Conservation (phyloP, 1,140 invertebrate genomes). For the Hyposmocoma kahamanoa region DNA sequence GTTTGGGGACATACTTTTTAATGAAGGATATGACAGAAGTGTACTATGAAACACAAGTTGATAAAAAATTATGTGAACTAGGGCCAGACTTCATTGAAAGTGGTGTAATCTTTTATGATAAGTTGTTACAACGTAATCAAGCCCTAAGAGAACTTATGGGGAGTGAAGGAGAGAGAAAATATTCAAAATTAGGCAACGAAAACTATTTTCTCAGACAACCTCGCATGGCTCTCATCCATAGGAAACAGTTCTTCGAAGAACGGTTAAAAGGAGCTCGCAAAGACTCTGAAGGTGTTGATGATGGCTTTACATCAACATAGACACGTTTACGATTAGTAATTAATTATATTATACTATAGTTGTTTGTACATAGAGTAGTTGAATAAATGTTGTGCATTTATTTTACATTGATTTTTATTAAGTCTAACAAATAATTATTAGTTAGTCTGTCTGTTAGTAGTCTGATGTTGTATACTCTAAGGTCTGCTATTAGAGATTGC, state of each 20-base stretch:
- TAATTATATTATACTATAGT: too few relatives aligned
- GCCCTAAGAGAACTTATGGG: constrained; percentile 80
- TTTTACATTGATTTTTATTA: too few relatives aligned
- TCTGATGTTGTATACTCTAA: too few relatives aligned
- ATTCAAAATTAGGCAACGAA: constrained; percentile 81
- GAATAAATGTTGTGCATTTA: too few relatives aligned
- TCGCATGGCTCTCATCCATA: constrained; percentile 75
- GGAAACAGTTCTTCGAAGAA: constrained; percentile 78
- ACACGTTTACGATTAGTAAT: too few relatives aligned
- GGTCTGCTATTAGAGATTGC: too few relatives aligned
- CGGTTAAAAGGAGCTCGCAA: constrained; percentile 32
- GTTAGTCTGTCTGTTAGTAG: too few relatives aligned
- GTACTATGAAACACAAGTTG: constrained; percentile 76
- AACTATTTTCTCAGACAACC: constrained; percentile 78
- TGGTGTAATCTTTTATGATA: constrained; percentile 84
- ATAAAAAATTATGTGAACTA: constrained; percentile 75
- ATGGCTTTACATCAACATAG: too few relatives aligned
- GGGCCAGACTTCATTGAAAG: constrained; percentile 79
- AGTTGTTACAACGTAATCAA: constrained; percentile 81
- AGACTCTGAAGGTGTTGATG: constrained; percentile 3
- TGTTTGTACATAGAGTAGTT: too few relatives aligned
- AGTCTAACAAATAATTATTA: too few relatives aligned
- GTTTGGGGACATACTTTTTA: constrained; percentile 76
- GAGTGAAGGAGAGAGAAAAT: constrained; percentile 73
- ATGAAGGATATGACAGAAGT: constrained; percentile 78